Conservation (phyloP, 1,140 invertebrate species). For the Cherax destructor region DNA sequence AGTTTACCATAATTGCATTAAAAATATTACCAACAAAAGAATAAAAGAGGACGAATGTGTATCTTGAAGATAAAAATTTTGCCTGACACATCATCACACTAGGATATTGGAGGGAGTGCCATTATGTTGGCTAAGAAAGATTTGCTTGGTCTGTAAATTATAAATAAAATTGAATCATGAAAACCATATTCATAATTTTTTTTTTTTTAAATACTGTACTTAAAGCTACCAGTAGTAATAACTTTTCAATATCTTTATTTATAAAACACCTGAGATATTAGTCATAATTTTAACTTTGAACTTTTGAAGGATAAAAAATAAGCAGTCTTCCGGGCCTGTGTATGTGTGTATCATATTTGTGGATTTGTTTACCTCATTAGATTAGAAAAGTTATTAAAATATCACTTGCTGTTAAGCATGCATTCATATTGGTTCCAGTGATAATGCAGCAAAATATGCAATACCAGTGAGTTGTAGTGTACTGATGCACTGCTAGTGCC, state of each 20-base stretch:
- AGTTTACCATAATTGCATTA: too few species aligned
- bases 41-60: too few species aligned
- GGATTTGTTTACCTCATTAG: not conserved
- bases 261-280: not conserved
- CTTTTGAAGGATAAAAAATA: not conserved
- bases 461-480: not conserved
- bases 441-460: not conserved
- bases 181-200: not conserved
- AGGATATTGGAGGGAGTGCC: not conserved
- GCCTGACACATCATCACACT: too few species aligned
- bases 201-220: not conserved
- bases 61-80: too few species aligned
- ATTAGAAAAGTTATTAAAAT: constrained; percentile 4
- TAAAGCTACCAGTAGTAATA: not conserved
- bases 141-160: not conserved
- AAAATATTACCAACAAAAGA: too few species aligned
- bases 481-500: not conserved
- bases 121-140: not conserved
- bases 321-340: not conserved
- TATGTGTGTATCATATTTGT: not conserved
- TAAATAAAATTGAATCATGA: not conserved
- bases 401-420: not conserved
- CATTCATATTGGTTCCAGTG: not conserved
- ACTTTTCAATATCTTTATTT: not conserved
- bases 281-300: not conserved